Evolutionary conservation across 2,113 vertebrate genomes (phyloP), one percentile per base, ranked within the genome.

Genomic region (Paracanthobrama guichenoti): DNA sequence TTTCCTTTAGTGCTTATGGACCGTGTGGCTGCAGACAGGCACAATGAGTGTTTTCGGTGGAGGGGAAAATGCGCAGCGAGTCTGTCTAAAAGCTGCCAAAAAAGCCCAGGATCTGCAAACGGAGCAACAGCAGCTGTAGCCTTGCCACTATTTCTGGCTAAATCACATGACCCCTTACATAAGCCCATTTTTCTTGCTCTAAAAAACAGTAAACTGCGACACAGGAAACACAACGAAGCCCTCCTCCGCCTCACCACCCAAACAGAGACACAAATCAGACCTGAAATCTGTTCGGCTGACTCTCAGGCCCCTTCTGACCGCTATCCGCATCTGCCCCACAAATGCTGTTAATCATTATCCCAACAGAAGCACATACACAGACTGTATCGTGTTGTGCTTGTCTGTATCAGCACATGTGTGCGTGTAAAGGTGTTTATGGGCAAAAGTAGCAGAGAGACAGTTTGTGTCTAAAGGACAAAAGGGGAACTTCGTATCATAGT

Each of bases 181-280:
- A 95, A 95, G 94, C 93, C 92, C 93, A 95, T 95, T 95, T 95
- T 94, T 95, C 94, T 92, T 94, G 94, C 94, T 95, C 94, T 94
- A 94, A 94, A 95, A 95, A 95, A 92, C 94, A 93, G 94, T 94
- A 93, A 94, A 95, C 92, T 94, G 94, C 94, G 89, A 94, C 93
- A 94, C 93, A 94, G 94, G 93, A 94, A 94, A 92, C 89, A 91
- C 91, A 92, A 92, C 87, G 50, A 89, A 88, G 89, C 60, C 73
- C 86, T 78, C 75, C 66, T 72, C 66, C 71, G 8, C 69, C 78
- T 83, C 69, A 55, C 14, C 44, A 31, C 69, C 59, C 77, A 62
- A 83, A 79, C 71, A 73, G 62, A 81, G 67, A 42, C 66, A 16
- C 85, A 75, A 87, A 90, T 91, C 84, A 86, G 91, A 91, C 89